Evolutionary conservation across 2,797 vertebrate species (phyloP).

Genomic region (Emydoidea blandingii): DNA sequence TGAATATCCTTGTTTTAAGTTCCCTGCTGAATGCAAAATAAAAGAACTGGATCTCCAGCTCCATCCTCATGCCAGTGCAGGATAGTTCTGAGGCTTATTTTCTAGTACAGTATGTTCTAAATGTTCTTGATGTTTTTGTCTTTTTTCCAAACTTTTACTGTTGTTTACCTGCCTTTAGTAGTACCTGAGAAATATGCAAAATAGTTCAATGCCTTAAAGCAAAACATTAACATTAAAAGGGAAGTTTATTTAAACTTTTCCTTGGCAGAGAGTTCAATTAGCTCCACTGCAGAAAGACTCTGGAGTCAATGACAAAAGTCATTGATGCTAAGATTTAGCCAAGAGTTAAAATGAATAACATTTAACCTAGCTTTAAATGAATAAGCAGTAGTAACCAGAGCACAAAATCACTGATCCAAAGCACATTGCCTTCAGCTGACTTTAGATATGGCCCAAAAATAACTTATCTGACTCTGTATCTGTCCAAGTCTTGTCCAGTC

Average conservation of each 20-base stretch:
- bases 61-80: not conserved
- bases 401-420: not conserved
- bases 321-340: not conserved
- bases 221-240: not conserved
- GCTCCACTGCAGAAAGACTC: not conserved
- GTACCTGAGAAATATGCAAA: not conserved
- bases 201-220: not conserved
- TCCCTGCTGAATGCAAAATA: not conserved
- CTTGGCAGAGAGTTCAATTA: not conserved
- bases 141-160: not conserved
- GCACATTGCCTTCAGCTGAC: not conserved
- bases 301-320: not conserved
- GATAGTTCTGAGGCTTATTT: not conserved
- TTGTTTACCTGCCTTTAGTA: not conserved
- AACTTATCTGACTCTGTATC: not conserved
- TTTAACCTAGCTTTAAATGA: not conserved
- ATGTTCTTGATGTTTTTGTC: not conserved
- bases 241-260: not conserved
- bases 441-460: not conserved
- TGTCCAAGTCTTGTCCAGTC: not conserved
- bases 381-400: not conserved
- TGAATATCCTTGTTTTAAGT: not conserved
- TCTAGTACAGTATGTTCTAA: not conserved
- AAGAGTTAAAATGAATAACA: not conserved
- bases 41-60: not conserved